Base-by-base conservation (phyloP, 35 echinoderm and acorn worm genomes). In the Eucidaris tribuloides region DNA sequence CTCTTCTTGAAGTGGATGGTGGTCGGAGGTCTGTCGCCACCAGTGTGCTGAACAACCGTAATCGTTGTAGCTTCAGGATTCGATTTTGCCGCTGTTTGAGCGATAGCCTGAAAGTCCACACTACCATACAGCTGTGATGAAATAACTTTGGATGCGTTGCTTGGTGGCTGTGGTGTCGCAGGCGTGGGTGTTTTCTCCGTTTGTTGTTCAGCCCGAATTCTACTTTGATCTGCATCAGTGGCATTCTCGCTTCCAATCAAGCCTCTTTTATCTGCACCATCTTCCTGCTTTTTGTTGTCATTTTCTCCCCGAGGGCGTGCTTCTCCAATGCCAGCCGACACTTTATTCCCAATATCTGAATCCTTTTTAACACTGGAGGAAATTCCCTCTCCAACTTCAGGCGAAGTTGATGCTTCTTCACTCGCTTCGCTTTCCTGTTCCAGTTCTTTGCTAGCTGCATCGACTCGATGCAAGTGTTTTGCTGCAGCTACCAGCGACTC, bases 1-100 rank as follows among this genome's bases (percentile, higher is more conserved):
- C 96, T 99, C 59, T 87, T 93, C 71, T 84, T 89, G 58, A 99
- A 99, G 34, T 99, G 96, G 9, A 93, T 89, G 18, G 86, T 83
- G 19, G 83, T 88, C 0, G 85, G 87, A 37, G 83, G 82, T 18
- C 81, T 81, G 56, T 86, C 79, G 20, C 71, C 84, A 18, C 70
- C 82, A 20, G 40, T 43, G 45, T 97, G 94, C n/a, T 88, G 86
- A 1, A 99, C 82, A 34, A 99, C 86, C 1, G 91, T 99, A 39
- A 99, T 99, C 5, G 79, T 84, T 4, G 91, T 93, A 0, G 91
- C 90, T 11, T 89, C 82, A 17, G 96, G 89, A 65, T 97, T 91
- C 39, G 84, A 90, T 27, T 83, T 60, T 15, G 91, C 72, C 2
- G 96, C 87, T 9, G 89, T 77, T 63, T 87, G 82, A 28, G 86